Evolutionary conservation across 2,113 vertebrate genomes (phyloP).

Genomic region (Coryphaenoides rupestris): DNA sequence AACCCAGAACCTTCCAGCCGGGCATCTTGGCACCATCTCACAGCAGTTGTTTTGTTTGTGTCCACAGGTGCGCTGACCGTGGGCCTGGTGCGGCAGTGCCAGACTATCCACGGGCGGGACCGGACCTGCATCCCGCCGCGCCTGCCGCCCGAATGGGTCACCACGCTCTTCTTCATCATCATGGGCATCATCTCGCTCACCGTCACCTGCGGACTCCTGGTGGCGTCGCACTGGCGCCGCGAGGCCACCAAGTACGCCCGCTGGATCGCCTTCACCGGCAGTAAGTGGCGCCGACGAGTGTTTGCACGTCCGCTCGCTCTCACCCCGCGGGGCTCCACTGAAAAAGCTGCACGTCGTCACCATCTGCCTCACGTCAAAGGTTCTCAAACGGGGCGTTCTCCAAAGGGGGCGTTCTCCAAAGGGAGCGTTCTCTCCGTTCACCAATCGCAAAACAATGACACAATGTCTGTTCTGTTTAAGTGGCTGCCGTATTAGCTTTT

Average conservation of each 20-base stretch:
- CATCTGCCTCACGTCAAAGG: too few species aligned
- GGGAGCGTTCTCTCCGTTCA: too few species aligned
- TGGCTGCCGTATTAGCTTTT: too few species aligned
- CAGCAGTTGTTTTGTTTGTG: background rate
- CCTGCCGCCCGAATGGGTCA: slow-evolving; percentile 97
- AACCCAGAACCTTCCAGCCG: too few species aligned
- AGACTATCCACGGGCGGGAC: slow-evolving; percentile 96
- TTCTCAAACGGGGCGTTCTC: too few species aligned
- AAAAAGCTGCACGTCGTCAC: too few species aligned
- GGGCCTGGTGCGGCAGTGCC: slow-evolving; percentile 95
- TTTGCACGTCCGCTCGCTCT: too few species aligned
- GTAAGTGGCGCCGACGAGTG: slow-evolving; percentile 88
- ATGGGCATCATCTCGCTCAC: slow-evolving; percentile 98
- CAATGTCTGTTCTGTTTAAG: too few species aligned
- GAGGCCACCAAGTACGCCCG: slow-evolving; percentile 97
- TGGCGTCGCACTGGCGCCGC: slow-evolving; percentile 96
- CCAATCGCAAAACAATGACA: too few species aligned
- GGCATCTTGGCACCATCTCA: background rate
- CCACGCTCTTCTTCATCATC: slow-evolving; percentile 98
- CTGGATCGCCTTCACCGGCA: slow-evolving; percentile 99
- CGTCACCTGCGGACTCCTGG: slow-evolving; percentile 93
- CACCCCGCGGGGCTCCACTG: too few species aligned
- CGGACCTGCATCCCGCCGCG: slow-evolving; percentile 95
- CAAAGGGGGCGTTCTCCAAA: too few species aligned
- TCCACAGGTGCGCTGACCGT: slow-evolving; percentile 90